Conservation (phyloP, 2,113 vertebrate genomes). For the Orcinus orca region DNA sequence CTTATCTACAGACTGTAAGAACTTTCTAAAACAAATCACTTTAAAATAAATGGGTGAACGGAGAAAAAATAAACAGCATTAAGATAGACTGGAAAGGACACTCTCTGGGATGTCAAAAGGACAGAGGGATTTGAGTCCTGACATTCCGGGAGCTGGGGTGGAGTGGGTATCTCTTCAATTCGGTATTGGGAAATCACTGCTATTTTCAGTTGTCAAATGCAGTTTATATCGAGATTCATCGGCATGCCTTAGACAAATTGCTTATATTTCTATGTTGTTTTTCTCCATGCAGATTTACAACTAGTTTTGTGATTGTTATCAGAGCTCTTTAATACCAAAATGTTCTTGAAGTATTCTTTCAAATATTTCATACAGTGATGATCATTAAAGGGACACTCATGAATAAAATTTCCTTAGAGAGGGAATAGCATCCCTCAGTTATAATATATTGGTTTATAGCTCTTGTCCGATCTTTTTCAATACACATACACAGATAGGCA, state of each 20-base stretch:
- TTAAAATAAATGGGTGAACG: background rate
- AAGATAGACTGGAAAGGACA: background rate
- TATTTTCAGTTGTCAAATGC: background rate
- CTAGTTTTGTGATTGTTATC: background rate
- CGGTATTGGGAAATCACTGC: background rate
- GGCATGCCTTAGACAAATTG: background rate
- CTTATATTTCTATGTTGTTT: background rate
- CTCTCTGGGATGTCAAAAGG: background rate
- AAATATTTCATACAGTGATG: background rate
- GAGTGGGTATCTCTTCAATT: background rate
- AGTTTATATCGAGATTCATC: background rate
- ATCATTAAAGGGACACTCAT: background rate
- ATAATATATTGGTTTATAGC: background rate
- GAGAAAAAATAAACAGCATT: background rate
- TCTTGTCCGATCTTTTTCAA: background rate
- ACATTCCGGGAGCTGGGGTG: fast-evolving
- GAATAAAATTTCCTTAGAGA: background rate
- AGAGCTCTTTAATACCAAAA: constrained; percentile 15
- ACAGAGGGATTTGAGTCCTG: background rate
- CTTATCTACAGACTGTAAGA: background rate
- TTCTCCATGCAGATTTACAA: background rate
- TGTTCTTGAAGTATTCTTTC: background rate
- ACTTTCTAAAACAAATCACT: background rate
- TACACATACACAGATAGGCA: background rate
- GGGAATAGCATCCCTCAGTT: background rate